phyloP scores from a whole-genome alignment of 2,113 vertebrate genomes.

The Eulacestoma nigropectus region DNA sequence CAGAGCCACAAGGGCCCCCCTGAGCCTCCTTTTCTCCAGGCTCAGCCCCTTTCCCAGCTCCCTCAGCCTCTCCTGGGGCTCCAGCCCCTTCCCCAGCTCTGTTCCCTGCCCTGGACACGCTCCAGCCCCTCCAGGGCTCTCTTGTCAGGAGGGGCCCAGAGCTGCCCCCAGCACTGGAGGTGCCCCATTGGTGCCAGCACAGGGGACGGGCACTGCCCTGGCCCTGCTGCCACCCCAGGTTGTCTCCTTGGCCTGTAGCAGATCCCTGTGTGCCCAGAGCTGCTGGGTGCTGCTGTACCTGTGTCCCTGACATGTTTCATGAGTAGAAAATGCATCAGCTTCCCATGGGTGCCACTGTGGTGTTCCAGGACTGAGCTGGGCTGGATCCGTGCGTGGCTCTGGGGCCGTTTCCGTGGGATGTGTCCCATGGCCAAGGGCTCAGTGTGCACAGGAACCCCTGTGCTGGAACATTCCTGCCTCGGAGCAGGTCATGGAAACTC shows the following conservation, averaged over 20 bases:
- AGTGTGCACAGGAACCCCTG: not conserved
- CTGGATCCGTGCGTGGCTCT: accelerated
- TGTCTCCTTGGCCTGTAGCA: not conserved
- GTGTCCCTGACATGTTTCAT: not conserved
- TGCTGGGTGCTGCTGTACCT: accelerated
- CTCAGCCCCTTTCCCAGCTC: not conserved
- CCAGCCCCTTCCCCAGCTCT: not conserved
- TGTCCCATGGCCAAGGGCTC: accelerated
- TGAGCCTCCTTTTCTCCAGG: not conserved
- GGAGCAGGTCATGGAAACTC: accelerated
- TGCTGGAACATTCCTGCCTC: not conserved
- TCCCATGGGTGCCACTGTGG: accelerated
- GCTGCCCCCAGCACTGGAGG: not conserved
- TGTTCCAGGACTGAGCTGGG: not conserved
- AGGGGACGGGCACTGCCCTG: not conserved
- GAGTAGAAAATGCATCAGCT: accelerated
- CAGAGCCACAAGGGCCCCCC: not conserved
- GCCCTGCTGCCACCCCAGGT: not conserved
- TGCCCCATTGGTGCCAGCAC: not conserved
- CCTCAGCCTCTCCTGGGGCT: not conserved
- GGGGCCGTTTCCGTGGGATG: not conserved
- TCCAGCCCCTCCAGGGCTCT: not conserved
- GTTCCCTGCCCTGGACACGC: not conserved
- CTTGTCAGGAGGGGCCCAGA: not conserved
- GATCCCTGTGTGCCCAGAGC: not conserved